These are phyloP conservation scores for Semicossyphus pulcher DNA, from an alignment of 2,113 vertebrate species.

Conservation along the genomic window DNA sequence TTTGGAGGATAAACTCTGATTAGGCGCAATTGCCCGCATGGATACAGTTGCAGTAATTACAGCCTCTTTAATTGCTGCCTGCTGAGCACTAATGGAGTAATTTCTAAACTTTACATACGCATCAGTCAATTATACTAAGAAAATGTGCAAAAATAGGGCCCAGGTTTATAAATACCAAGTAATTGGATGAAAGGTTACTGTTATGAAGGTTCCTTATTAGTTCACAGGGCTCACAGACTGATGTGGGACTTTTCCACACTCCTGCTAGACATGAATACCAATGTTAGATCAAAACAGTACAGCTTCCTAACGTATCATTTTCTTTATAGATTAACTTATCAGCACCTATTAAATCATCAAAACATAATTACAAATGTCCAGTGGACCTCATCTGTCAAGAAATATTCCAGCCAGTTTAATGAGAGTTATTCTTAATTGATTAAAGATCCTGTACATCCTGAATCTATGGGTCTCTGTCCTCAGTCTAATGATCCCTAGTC, in stretches of 20 bases:
- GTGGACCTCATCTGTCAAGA: neutral
- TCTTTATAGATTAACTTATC: neutral
- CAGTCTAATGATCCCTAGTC: neutral
- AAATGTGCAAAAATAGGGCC: too few species aligned
- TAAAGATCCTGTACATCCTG: neutral
- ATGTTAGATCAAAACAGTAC: neutral
- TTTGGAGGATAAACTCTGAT: too few species aligned
- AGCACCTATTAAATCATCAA: neutral
- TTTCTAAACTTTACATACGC: too few species aligned
- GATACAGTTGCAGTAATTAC: too few species aligned
- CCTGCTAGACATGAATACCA: neutral
- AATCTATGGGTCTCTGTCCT: neutral
- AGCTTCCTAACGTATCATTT: neutral
- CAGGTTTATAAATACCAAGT: neutral
- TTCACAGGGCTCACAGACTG: neutral
- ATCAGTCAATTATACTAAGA: too few species aligned
- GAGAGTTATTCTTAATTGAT: neutral
- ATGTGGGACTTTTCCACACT: neutral
- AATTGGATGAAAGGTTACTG: neutral
- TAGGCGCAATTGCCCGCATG: too few species aligned
- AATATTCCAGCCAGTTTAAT: neutral
- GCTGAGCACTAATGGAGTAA: too few species aligned
- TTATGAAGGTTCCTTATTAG: neutral
- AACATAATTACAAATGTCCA: neutral
- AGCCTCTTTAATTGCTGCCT: too few species aligned